phyloP scores from a whole-genome alignment of 2,113 vertebrate genomes.

The Herpailurus yagouaroundi region DNA sequence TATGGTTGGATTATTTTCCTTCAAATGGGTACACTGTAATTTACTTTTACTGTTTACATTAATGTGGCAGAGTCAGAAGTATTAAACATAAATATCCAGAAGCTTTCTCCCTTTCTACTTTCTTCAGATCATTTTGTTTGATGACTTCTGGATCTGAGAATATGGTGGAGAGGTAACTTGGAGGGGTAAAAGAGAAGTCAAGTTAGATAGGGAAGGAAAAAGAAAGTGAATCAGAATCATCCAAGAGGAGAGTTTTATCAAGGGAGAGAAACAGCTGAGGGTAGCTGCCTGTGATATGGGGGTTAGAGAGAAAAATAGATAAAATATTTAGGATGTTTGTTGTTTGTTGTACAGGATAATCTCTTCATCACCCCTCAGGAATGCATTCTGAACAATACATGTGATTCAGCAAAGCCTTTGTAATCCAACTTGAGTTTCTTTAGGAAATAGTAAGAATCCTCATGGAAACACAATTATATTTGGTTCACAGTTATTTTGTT shows the following conservation, averaged over 20 bases:
- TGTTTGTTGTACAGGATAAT: neutral
- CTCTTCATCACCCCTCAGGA: neutral
- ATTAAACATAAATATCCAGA: neutral
- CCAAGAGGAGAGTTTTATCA: neutral
- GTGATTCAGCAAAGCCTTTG: conserved; percentile 1
- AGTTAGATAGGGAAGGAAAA: neutral
- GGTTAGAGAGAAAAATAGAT: neutral
- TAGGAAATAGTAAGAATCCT: neutral
- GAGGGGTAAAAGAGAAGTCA: neutral
- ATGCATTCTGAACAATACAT: neutral
- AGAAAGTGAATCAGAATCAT: neutral
- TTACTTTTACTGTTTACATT: neutral
- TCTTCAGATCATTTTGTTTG: neutral
- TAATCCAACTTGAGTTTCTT: neutral
- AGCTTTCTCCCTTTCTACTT: neutral
- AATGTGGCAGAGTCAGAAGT: neutral
- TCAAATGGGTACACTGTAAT: neutral
- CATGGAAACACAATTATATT: neutral
- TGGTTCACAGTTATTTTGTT: neutral
- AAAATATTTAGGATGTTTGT: neutral
- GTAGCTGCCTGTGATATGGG: neutral
- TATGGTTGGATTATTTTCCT: neutral
- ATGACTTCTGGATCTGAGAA: neutral
- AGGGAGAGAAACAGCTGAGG: neutral
- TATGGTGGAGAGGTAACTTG: neutral